Conservation (phyloP, 2,113 vertebrate species). For the Donacobius atricapilla region DNA sequence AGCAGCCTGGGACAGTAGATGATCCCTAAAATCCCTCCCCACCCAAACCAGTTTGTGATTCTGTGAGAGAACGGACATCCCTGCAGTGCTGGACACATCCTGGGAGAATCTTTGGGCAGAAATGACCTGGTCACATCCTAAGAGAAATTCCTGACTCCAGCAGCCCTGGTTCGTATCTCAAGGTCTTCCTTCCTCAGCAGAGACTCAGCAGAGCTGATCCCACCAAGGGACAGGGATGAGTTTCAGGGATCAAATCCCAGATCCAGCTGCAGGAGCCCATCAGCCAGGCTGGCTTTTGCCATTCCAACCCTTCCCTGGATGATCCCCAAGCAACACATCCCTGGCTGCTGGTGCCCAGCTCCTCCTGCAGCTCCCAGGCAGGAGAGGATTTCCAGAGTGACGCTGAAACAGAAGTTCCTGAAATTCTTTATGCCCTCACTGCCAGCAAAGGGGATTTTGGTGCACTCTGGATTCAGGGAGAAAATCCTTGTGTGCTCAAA, state of each 20-base stretch:
- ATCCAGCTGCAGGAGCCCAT: background rate
- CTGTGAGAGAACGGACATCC: background rate
- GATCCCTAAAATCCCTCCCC: background rate
- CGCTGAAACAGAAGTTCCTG: background rate
- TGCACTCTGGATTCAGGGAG: background rate
- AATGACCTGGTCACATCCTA: fast-evolving
- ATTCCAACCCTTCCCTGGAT: background rate
- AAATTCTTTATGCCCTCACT: background rate
- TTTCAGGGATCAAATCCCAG: background rate
- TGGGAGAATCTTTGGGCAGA: background rate
- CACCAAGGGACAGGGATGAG: background rate
- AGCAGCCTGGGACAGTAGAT: background rate
- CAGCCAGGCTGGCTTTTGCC: background rate
- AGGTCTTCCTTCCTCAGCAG: background rate
- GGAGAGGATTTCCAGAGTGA: background rate
- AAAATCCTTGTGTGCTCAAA: background rate
- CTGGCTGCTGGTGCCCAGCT: background rate
- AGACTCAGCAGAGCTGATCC: background rate
- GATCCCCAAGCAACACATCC: background rate
- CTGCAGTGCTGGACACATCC: background rate
- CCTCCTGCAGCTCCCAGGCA: background rate
- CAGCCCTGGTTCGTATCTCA: background rate
- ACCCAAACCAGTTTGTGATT: background rate
- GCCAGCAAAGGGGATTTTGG: background rate
- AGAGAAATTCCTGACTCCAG: background rate